Base-by-base conservation (phyloP, 1,140 invertebrate species). In the Brachionus paranguensis region DNA sequence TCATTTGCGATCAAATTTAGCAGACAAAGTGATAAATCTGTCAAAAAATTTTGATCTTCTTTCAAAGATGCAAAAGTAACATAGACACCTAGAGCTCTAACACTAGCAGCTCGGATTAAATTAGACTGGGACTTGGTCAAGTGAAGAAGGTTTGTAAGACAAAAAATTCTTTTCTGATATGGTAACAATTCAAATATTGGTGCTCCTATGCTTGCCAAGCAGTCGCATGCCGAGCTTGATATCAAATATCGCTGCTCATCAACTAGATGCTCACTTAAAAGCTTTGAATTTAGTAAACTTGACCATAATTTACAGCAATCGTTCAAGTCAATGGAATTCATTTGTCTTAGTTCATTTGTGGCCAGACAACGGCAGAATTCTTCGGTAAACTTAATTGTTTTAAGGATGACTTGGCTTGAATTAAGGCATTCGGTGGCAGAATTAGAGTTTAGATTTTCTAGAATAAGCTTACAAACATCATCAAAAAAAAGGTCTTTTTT, bases 301-400 rank as follows among this genome's bases (percentile, higher is more conserved):
- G 78, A 81, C 78, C 78, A 81, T 24, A 81, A 24, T 81, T 81
- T 81, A 81, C 78, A 81, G 37, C 53, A 81, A 47, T 81, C 78
- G n/a, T 81, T 81, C n/a, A 81, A 68, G n/a, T 81, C 78, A 14
- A 81, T 81, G 29, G 37, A 60, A 29, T 43, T 81, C 43, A 81
- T 60, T 68, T 81, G 53, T 29, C 78, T 27, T 43, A 81, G 29
- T 24, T 81, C 78, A 14, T 33, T 27, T 41, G 78, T 81, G n/a
- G 78, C 78, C 45, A 81, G 33, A 64, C 78, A 81, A 2, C 78
- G 50, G 24, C 37, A 17, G 47, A 81, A 81, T 68, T 81, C 78
- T 81, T 81, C 78, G 12, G 60, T 41, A 60, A 81, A 68, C 41
- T 81, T 81, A 1, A 60, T 45, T 3, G 78, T 81, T 81, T 64